A percentile compares a stretch with the other conserved stretches of the same genome.
Conservation (phyloP, 1,140 invertebrate species). For the Eriosoma lanigerum region DNA sequence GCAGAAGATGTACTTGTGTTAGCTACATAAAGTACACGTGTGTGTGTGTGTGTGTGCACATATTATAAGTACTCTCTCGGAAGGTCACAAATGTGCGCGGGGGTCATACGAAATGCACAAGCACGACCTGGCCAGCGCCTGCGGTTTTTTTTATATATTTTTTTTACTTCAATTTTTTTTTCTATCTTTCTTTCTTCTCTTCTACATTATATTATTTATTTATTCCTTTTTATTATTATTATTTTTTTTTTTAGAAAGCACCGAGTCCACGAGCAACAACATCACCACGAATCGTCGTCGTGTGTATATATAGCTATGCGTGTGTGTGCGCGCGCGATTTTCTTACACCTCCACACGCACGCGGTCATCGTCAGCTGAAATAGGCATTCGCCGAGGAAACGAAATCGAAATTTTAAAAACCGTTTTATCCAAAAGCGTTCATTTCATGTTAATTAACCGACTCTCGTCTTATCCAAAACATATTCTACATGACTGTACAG, state of each 20-base stretch:
- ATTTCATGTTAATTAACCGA: too few relatives aligned
- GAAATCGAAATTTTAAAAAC: background rate
- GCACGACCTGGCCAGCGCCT: constrained; percentile 41
- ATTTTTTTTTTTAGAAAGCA: constrained; percentile 31
- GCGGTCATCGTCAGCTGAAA: background rate
- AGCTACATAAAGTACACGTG: background rate
- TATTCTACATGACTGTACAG: background rate
- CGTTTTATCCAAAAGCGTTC: too few relatives aligned
- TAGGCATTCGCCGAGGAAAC: constrained; percentile 2
- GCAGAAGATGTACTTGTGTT: too few relatives aligned
- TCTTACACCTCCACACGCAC: background rate
- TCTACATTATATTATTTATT: background rate
- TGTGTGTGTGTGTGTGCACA: background rate
- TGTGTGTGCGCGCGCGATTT: background rate
- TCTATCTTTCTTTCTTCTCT: background rate
- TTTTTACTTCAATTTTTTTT: constrained; percentile 24
- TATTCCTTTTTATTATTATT: too few relatives aligned
- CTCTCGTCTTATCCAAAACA: background rate
- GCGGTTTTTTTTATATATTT: constrained; percentile 33
- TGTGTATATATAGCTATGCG: too few relatives aligned
- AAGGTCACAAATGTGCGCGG: constrained; percentile 32
- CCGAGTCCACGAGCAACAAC: background rate
- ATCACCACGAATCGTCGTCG: background rate
- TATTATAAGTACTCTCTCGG: background rate
- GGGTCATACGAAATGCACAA: constrained; percentile 36